Base-by-base conservation (phyloP, 2,888 invertebrate species). In the Pseudolycoriella hygida region DNA sequence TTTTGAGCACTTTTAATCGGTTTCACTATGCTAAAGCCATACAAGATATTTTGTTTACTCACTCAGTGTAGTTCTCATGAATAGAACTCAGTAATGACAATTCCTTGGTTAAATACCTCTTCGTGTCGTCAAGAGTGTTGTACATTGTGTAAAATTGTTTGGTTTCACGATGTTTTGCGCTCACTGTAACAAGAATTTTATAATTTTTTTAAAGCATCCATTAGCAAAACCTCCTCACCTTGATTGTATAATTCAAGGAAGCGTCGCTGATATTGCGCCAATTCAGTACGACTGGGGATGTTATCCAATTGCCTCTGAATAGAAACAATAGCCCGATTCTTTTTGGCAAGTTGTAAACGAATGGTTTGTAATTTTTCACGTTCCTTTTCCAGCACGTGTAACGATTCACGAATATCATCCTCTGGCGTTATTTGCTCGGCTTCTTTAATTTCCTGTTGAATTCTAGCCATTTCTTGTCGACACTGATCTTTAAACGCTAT, bases 71-170 rank as follows among this genome's bases (percentile, higher is more conserved):
- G 60, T 80, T 87, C 59, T 92, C 89, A 54, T 86, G 75, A 53
- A 93, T 85, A 0, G 89, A 90, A 67, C 90, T 89, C 18, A 92
- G 67, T 44, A 93, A 64, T 18, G 81, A 80, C 45, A 93, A 71
- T 67, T 97, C 96, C 61, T 93, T 94, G 50, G 81, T 82, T 57
- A 94, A 76, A 62, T 94, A 96, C 37, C 84, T 70, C 63, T 88
- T 85, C n/a, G 88, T 87, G 67, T 96, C 94, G 60, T 90, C 84
- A 45, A 96, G 69, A 2, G 92, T 92, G 63, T 98, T 97, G 67
- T 93, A 93, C 49, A 96, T 72, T 37, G 89, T 90, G 62, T 87
- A 97, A 69, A 90, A 94, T 70, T 96, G 93, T 64, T 96, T 96
- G 0, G 96, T 96, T 72, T 97, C 94, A 60, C 86, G 83, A 62